These are phyloP conservation scores for Apodemus agrarius DNA, from an alignment of 2,797 vertebrate species.

Conservation along the genomic window DNA sequence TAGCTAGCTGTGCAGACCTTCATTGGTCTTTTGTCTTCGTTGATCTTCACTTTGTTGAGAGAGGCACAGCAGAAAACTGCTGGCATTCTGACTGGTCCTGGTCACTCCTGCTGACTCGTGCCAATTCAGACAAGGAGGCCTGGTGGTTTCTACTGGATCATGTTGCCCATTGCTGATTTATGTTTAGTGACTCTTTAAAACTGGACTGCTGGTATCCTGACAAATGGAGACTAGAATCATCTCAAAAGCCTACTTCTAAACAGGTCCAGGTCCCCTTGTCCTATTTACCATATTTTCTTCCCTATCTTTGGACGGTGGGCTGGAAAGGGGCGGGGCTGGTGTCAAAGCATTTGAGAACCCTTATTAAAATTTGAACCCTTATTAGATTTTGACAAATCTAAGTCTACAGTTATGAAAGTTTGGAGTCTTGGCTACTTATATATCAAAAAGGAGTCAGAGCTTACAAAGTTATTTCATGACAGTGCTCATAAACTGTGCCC, in stretches of 20 bases:
- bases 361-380: not conserved
- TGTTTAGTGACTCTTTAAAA: not conserved
- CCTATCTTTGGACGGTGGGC: not conserved
- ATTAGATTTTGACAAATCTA: not conserved
- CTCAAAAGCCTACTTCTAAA: not conserved
- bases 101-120: not conserved
- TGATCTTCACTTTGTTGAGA: not conserved
- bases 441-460: not conserved
- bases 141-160: not conserved
- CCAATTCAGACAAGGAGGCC: not conserved
- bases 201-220: not conserved
- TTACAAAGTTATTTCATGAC: constrained; percentile 5
- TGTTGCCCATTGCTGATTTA: not conserved
- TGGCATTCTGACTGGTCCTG: not conserved
- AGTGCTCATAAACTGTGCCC: not conserved
- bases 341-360: not conserved
- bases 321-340: no score
- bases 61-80: not conserved
- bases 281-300: not conserved
- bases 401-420: not conserved
- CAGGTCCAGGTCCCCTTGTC: not conserved
- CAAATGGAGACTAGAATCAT: not conserved
- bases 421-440: not conserved
- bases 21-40: not conserved
- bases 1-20: no score